Base-by-base conservation (phyloP, 2,797 vertebrate species). In the Streptopelia turtur region DNA sequence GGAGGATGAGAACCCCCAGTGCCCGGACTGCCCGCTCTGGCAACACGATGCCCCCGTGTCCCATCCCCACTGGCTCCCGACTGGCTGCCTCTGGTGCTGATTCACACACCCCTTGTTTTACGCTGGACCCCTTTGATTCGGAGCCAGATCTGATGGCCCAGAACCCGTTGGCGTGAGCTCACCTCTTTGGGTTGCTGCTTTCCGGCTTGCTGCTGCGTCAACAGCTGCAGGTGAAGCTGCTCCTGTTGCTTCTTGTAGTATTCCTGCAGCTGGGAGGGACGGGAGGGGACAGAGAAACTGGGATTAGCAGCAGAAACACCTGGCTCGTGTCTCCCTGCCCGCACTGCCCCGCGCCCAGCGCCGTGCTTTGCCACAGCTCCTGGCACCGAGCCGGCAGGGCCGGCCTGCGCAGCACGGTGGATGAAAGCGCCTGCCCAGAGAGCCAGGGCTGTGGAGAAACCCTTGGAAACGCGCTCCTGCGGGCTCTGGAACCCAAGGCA, bases 201-300 rank as follows among this genome's bases (percentile, higher is more conserved):
- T 91, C 98, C 98, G 41, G 98, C 98, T 93, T 98, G 98, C 97
- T 99, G 99, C 95, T 99, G 99, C 90, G 98, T 99, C 97, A 99
- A 98, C 91, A 99, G 99, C 97, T 99, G 99, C 90, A 99, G 98
- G 96, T 99, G 99, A 93, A 99, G 98, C 97, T 99, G 99, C 94
- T 99, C 99, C 97, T 99, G 99, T 94, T 99, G 99, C 97, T 99
- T 99, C 98, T 99, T 99, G 97, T 99, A 99, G 94, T 99, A 99
- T 97, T 99, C 99, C 98, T 99, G 99, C 97, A 99, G 98, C 99
- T 99, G 96, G 90, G 39, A 63, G 89, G 68, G 68, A 91, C 16
- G 53, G 96, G 92, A 81, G 70, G 64, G 39, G 18, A 92, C 25
- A 95, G 52, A 77, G 5, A 25, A 13, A 8, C 2, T 47, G 2